Base-by-base conservation (phyloP, 35 echinoderm and acorn worm species). In the Anneissia japonica region DNA sequence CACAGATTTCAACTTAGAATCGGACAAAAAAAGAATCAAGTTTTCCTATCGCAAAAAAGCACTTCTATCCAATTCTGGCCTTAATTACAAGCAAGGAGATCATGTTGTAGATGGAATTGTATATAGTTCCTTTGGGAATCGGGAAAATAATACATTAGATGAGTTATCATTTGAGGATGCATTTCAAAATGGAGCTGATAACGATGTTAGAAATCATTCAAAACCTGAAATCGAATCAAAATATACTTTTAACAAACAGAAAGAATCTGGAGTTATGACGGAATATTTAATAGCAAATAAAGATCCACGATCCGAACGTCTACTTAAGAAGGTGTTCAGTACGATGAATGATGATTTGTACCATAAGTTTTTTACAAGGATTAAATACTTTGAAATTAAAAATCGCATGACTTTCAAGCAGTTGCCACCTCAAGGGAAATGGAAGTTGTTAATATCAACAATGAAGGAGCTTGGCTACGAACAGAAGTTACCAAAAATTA, bases 401-500 rank as follows among this genome's bases (percentile, higher is more conserved):
- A 85, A 38, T 14, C 43, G 26, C 26, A 23, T 64, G 26, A 64
- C 32, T 10, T 82, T 93, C 7, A n/a, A 74, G 34, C 51, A 88
- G 28, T 36, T 88, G 35, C 81, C 43, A 34, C 28, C 72, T 28
- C 37, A 32, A 33, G 75, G 81, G 38, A 77, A 90, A 80, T 93
- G 88, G 90, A 75, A 84, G 31, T 46, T 90, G 17, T 28, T 97
- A 5, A 64, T 73, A 23, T 30, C 84, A 31, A 82, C 90, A 9
- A 76, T 90, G 79, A 74, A 80, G 14, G 43, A 46, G 23, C 30
- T 77, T 0, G 96, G 96, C 23, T 94, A 89, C 19, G 46, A 74
- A 37, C 92, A 99, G 38, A 78, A 84, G 32, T 81, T 92, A 34
- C 96, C 96, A 0, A 78, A 77, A 45, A 86, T 99, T 30, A 94